Percentiles rank a stretch among this genome's conserved stretches.
Conservation (phyloP, 2,113 vertebrate species). For the Amphiprion percula region DNA sequence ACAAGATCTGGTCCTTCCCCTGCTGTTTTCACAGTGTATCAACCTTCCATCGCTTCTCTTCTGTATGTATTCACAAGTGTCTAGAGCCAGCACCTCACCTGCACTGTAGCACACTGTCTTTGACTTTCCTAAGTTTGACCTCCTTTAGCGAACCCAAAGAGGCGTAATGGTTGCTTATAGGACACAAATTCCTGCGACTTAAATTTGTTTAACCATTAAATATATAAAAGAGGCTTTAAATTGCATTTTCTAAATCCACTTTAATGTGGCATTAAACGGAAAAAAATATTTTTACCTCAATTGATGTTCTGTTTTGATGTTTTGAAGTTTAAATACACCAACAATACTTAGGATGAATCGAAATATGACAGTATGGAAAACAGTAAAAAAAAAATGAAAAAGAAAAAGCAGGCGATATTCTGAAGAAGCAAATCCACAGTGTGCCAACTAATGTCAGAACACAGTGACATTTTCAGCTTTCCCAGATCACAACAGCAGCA, state of each 20-base stretch:
- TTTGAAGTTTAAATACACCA: slow-evolving; percentile 18
- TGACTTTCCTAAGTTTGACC: slow-evolving; percentile 15
- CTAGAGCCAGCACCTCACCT: slow-evolving; percentile 81
- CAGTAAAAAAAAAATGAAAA: neutral
- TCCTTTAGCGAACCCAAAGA: slow-evolving; percentile 33
- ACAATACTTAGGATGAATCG: neutral
- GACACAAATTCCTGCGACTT: neutral
- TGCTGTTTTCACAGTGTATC: slow-evolving; percentile 82
- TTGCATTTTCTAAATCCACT: neutral
- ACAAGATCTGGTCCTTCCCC: slow-evolving; percentile 53
- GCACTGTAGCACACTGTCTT: slow-evolving; percentile 59
- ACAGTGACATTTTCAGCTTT: neutral
- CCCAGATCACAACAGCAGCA: neutral
- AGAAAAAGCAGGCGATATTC: neutral
- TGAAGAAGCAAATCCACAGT: neutral
- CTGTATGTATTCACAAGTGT: slow-evolving; percentile 84
- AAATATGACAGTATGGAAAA: neutral
- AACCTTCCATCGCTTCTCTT: slow-evolving; percentile 78
- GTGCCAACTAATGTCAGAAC: slow-evolving; percentile 22
- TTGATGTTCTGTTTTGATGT: slow-evolving; percentile 6
- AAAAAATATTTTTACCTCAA: neutral
- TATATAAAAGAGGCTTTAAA: no score
- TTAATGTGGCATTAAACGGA: slow-evolving; percentile 1
- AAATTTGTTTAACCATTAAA: no score
- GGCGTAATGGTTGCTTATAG: slow-evolving; percentile 12